A percentile compares a stretch with the other conserved stretches of the same genome.
Conservation (phyloP, 2,113 vertebrate genomes). For the Pogona vitticeps region DNA sequence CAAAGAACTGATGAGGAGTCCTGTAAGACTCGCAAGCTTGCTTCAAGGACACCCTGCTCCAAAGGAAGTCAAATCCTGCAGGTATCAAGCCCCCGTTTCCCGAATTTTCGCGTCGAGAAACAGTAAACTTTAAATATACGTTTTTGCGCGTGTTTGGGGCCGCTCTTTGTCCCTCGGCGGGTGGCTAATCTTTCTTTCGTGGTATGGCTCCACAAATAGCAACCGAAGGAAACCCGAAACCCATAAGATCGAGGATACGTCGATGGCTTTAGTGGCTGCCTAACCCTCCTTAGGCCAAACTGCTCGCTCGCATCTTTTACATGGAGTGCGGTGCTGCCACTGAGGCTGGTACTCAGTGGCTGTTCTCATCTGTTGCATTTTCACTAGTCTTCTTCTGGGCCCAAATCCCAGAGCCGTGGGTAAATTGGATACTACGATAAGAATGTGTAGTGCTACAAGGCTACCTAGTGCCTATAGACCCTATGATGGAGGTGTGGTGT, state of each 20-base stretch:
- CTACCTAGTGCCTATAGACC: too few relatives aligned
- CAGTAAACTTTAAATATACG: background rate
- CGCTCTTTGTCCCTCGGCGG: background rate
- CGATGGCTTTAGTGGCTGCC: background rate
- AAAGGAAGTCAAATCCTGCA: background rate
- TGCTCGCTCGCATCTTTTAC: background rate
- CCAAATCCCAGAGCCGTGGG: background rate
- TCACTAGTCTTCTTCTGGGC: background rate
- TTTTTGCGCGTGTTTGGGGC: background rate
- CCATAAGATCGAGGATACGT: background rate
- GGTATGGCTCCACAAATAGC: background rate
- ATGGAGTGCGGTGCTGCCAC: too few relatives aligned
- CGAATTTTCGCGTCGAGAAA: background rate
- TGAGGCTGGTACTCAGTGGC: background rate
- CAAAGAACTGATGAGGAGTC: background rate
- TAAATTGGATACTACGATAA: too few relatives aligned
- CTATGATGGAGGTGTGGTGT: too few relatives aligned
- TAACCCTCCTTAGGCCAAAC: background rate
- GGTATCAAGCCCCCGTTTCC: background rate
- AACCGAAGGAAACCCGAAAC: background rate
- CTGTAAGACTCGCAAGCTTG: background rate
- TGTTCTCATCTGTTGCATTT: too few relatives aligned
- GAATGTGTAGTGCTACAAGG: too few relatives aligned
- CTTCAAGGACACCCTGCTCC: background rate
- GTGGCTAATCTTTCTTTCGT: background rate